Base-by-base conservation (phyloP, 2,113 vertebrate genomes). In the Dromaius novaehollandiae region DNA sequence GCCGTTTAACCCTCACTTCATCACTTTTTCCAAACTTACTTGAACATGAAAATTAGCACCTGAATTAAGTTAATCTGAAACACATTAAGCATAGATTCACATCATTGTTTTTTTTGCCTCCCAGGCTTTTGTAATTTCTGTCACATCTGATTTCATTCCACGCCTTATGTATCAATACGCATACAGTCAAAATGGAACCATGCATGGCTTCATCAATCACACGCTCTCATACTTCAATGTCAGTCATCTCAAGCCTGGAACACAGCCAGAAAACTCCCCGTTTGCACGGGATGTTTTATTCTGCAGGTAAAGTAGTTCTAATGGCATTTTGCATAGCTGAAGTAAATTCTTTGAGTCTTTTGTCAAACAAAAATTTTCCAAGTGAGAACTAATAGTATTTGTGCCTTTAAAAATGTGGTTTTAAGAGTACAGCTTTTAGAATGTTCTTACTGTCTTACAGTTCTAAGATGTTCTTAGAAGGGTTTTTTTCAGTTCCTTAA, bases 141-240 rank as follows among this genome's bases (percentile, higher is more conserved):
- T 99, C 97, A 99, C 99, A 11, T 99, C 99, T 0, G 99, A 99
- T 98, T 99, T 99, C 93, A 99, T 99, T 85, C 99, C 99, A 25
- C 98, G 99, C 69, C 99, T 99, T 70, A 98, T 99, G 94, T 99
- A 99, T 96, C 99, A 99, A 96, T 99, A 99, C 78, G 98, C 98
- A 78, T 99, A 99, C 97, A 99, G 99, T 79, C 97, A 97, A 82
- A 99, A 99, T 13, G 99, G 99, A 71, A 99, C 99, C 89, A 98
- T 99, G 98, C 98, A 98, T 16, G 99, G 99, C 96, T 99, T 99
- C 96, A 98, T 99, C 83, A 99, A 99, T 95, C 99, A 99, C 93
- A 99, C 99, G 0, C 98, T 99, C 71, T 99, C 99, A 64, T 99
- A 99, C 96, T 99, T 99, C 96, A 99, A 99, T 32, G 98, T 99